Base-by-base conservation (phyloP, 2,797 vertebrate genomes). In the Siniperca undulata region DNA sequence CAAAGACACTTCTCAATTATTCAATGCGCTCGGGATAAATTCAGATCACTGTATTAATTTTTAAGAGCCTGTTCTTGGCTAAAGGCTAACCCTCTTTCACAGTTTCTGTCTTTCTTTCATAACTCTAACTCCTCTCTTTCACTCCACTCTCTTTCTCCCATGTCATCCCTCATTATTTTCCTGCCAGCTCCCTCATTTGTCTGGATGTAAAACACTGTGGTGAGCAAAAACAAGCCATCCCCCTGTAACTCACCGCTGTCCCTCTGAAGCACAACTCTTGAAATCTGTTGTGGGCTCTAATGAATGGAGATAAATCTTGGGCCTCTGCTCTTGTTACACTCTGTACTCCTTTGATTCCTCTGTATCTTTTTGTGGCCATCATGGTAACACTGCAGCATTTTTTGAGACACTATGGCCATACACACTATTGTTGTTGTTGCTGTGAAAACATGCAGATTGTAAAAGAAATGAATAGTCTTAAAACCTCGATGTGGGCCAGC, bases 41-140 rank as follows among this genome's bases (percentile, higher is more conserved):
- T 94, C 92, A 88, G 90, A 93, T 92, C 86, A 86, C 88, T 88
- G 86, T 91, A 95, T 96, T 90, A 90, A 95, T 95, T 95, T 95
- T 96, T 95, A 93, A 96, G 90, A 86, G 88, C 81, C 77, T 84
- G 81, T 88, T 93, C 93, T 88, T 89, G 87, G 92, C 92, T 87
- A 84, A 93, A 91, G 85, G 92, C 91, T 72, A 76, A 85, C 74
- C 77, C 86, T 82, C 78, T 88, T 79, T 87, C 78, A 76, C 75
- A 66, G 77, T 74, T 73, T 88, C 82, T 77, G 67, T 55, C 83
- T 82, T 77, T 84, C 74, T 86, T 83, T 89, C 74, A 56, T 84
- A 44, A 62, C 85, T 88, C 44, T 17, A 67, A 61, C 68, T 81
- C 70, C 50, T 56, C 36, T 68, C 76, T 71, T 86, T 82, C 50